Percentiles rank a stretch among this genome's conserved stretches.
phyloP scores from a whole-genome alignment of 2,888 invertebrate genomes.

The Ceraclea dissimilis region DNA sequence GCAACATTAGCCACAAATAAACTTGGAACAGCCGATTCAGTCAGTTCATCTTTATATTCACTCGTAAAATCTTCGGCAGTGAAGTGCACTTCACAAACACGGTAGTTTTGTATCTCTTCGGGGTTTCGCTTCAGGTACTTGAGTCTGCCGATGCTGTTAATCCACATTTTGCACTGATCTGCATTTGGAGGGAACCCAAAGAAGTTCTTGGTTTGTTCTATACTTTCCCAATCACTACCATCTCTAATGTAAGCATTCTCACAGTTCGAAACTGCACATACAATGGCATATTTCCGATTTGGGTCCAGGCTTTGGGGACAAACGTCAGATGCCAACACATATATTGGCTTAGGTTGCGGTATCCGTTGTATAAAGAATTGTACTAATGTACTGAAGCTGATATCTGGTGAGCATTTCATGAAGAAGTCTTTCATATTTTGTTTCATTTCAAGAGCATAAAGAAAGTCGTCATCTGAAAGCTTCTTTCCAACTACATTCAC shows the following conservation, averaged over 20 bases:
- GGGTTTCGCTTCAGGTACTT: slow-evolving; percentile 13
- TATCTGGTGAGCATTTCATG: slow-evolving; percentile 9
- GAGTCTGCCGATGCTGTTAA: slow-evolving; percentile 5
- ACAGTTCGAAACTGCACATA: slow-evolving; percentile 13
- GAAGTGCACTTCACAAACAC: slow-evolving; percentile 20
- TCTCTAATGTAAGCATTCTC: slow-evolving; percentile 17
- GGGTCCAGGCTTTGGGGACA: slow-evolving; percentile 1
- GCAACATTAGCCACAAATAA: neutral
- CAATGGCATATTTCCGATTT: slow-evolving; percentile 11
- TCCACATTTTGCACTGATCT: slow-evolving; percentile 15
- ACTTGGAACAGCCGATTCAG: slow-evolving; percentile 12
- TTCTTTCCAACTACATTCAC: slow-evolving; percentile 10
- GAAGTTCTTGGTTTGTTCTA: slow-evolving; percentile 18
- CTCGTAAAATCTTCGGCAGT: slow-evolving; percentile 16
- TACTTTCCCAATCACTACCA: slow-evolving; percentile 17
- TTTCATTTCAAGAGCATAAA: slow-evolving; percentile 15
- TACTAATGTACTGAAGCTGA: slow-evolving; percentile 10
- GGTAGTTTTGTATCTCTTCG: slow-evolving; percentile 13
- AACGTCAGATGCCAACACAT: slow-evolving; percentile 13
- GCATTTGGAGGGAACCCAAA: slow-evolving; percentile 16
- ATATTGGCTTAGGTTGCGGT: slow-evolving; percentile 7
- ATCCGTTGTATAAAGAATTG: slow-evolving; percentile 12
- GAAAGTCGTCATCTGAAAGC: slow-evolving; percentile 3
- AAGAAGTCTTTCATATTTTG: slow-evolving; percentile 18
- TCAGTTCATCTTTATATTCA: slow-evolving; percentile 15